Conservation (phyloP, 2,888 invertebrate genomes). For the Hypselothyrea guttata region DNA sequence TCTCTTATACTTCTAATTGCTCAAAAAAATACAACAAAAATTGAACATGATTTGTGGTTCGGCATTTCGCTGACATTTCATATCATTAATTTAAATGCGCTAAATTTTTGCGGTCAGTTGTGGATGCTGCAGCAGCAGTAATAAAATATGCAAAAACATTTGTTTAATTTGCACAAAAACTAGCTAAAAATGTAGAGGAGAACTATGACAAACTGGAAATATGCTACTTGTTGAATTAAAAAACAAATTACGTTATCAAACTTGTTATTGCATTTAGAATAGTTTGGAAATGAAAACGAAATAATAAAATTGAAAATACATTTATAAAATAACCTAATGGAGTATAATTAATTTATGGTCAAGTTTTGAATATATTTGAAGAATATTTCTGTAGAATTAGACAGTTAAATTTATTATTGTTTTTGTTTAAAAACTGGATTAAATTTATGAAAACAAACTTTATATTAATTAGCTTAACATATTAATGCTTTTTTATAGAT, state of each 20-base stretch:
- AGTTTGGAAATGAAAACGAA: no score
- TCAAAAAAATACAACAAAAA: slow-evolving; percentile 13
- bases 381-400: no score
- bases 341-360: no score
- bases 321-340: no score
- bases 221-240: slow-evolving; percentile 1
- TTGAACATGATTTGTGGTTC: slow-evolving; percentile 63
- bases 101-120: slow-evolving; percentile 56
- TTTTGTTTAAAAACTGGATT: neutral
- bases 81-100: slow-evolving; percentile 66
- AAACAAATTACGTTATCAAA: no score
- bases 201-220: slow-evolving; percentile 9
- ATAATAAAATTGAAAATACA: no score
- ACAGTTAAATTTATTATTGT: no score
- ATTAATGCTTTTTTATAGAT: no score
- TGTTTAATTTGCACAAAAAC: slow-evolving; percentile 37
- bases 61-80: slow-evolving; percentile 56
- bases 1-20: neutral
- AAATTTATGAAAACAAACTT: no score
- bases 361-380: no score
- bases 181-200: slow-evolving; percentile 6
- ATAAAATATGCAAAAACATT: slow-evolving; percentile 63
- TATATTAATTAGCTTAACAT: no score
- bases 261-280: no score
- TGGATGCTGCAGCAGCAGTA: slow-evolving; percentile 25